Conservation (phyloP, 1,140 invertebrate genomes). For the Panagrolaimus sp. region DNA sequence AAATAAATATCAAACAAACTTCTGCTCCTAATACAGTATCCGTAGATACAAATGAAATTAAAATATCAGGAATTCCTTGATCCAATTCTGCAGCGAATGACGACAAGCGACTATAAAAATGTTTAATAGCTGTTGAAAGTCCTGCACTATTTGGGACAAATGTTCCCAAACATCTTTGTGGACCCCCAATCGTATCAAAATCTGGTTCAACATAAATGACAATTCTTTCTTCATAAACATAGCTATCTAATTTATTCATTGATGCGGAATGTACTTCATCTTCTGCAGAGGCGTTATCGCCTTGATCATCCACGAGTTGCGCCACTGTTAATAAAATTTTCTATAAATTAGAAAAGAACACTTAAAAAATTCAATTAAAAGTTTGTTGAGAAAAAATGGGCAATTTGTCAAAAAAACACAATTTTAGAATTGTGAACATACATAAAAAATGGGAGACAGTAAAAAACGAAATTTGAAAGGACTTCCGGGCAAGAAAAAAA, state of each 20-base stretch:
- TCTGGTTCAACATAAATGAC: conserved; percentile 7
- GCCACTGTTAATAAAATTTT: neutral
- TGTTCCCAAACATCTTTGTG: conserved; percentile 32
- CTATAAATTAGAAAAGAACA: too few species aligned
- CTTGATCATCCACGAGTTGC: neutral
- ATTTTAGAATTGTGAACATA: too few species aligned
- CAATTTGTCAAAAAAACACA: too few species aligned
- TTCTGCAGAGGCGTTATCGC: neutral
- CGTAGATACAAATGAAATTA: conserved; percentile 43
- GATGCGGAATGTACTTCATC: conserved; percentile 1
- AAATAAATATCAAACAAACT: neutral
- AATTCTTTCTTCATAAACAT: conserved; percentile 13
- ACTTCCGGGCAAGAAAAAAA: too few species aligned
- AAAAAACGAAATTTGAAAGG: too few species aligned
- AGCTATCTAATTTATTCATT: conserved; percentile 3
- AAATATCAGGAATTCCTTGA: conserved; percentile 50
- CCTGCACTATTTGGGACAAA: conserved; percentile 23
- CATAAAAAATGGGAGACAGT: too few species aligned
- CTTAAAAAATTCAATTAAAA: too few species aligned
- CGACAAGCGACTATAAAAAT: conserved; percentile 44
- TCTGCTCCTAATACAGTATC: conserved; percentile 13
- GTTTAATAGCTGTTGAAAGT: conserved; percentile 38
- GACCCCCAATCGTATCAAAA: neutral
- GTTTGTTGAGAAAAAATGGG: too few species aligned
- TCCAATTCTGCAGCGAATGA: conserved; percentile 40